Conservation (phyloP, 2,113 vertebrate species). For the Sminthopsis crassicaudata region DNA sequence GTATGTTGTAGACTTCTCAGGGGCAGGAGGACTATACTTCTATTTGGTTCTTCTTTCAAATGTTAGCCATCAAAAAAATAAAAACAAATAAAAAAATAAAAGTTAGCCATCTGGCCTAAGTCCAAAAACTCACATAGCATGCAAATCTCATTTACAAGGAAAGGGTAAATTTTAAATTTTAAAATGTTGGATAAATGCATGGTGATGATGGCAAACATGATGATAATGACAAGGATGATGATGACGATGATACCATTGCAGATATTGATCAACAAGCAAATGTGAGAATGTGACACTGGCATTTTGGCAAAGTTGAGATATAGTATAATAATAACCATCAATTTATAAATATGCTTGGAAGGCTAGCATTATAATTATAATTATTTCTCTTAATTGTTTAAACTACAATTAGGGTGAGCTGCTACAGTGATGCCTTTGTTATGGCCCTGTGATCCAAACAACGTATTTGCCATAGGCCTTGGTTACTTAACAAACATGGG, state of each 20-base stretch:
- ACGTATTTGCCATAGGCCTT: neutral
- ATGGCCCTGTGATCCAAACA: neutral
- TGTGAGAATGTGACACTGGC: neutral
- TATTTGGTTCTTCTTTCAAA: neutral
- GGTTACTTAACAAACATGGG: constrained; percentile 5
- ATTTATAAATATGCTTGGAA: too few species aligned
- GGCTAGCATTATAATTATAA: neutral
- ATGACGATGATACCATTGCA: neutral
- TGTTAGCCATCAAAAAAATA: neutral
- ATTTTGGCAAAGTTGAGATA: neutral
- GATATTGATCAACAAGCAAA: neutral
- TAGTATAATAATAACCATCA: too few species aligned
- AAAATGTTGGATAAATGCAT: neutral
- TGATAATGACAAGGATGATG: neutral
- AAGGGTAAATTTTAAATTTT: neutral
- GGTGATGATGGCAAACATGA: neutral
- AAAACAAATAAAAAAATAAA: neutral
- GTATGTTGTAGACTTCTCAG: neutral
- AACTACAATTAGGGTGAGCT: neutral
- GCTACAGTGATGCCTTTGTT: neutral
- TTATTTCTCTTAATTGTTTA: neutral
- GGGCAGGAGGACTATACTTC: neutral
- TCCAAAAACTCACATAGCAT: neutral
- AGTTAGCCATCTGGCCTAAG: neutral
- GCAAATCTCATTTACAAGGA: neutral